Evolutionary conservation across 2,113 vertebrate genomes (phyloP).

Genomic region (Brachypteracias leptosomus): DNA sequence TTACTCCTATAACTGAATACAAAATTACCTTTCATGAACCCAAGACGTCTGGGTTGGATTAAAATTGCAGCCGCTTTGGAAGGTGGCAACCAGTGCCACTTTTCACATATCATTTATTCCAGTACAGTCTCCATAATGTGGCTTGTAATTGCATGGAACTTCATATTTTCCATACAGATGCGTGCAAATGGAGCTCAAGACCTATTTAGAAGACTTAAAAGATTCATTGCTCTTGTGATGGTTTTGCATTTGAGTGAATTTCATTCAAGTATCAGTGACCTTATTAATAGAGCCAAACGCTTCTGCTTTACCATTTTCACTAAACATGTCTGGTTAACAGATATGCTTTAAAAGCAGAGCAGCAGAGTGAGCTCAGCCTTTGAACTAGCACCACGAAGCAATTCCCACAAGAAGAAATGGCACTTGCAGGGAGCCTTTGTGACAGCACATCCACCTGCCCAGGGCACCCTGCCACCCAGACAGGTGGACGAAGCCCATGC

Average conservation of each 20-base stretch:
- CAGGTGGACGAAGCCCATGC: too few relatives aligned
- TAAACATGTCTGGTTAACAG: not conserved
- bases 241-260: not conserved
- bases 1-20: not conserved
- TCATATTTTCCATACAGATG: constrained; percentile 11
- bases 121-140: not conserved
- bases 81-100: not conserved
- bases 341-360: not conserved
- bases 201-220: constrained; percentile 25
- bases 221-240: not conserved
- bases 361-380: not conserved
- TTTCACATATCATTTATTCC: not conserved
- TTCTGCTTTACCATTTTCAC: not conserved
- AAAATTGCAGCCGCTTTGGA: not conserved
- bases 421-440: not conserved
- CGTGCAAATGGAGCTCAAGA: constrained; percentile 25
- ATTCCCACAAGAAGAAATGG: not conserved
- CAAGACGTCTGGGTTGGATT: not conserved
- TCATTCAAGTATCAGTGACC: not conserved
- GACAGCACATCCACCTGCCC: not conserved
- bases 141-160: not conserved
- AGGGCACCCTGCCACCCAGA: not conserved
- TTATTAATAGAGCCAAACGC: constrained; percentile 12
- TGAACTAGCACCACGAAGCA: not conserved
- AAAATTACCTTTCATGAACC: not conserved